A percentile compares a stretch with the other conserved stretches of the same genome.
Conservation (phyloP, 2,888 invertebrate genomes). For the Conchocele bisecta region DNA sequence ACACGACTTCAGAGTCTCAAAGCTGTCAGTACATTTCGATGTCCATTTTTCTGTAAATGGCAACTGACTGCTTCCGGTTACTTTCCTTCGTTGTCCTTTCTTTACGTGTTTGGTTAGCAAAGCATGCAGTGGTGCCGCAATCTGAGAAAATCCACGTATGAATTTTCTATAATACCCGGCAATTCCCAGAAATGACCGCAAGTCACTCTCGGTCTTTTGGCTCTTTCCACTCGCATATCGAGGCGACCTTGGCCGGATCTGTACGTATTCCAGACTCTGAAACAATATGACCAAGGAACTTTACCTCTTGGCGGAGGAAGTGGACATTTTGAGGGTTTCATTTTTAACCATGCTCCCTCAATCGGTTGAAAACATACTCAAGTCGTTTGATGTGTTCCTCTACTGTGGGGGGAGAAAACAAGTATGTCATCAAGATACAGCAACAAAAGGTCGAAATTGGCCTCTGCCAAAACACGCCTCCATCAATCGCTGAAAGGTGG, state of each 20-base stretch:
- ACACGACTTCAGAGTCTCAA: constrained; percentile 39
- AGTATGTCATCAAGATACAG: no score
- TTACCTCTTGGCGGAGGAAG: constrained; percentile 28
- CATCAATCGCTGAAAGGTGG: no score
- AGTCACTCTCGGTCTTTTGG: neutral
- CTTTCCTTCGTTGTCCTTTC: neutral
- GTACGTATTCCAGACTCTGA: no score
- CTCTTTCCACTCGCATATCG: constrained; percentile 42
- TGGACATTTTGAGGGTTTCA: constrained; percentile 44
- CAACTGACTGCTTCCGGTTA: no score
- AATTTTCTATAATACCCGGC: no score
- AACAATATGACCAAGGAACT: constrained; percentile 2
- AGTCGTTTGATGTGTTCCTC: constrained; percentile 40
- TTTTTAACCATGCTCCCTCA: constrained; percentile 40
- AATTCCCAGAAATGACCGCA: no score
- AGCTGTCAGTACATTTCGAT: constrained; percentile 27
- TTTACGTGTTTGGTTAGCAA: constrained; percentile 2
- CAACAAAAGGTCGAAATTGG: no score
- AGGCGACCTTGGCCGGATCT: constrained; percentile 15
- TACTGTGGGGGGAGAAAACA: constrained; percentile 40
- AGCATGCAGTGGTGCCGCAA: constrained; percentile 22
- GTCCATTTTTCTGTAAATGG: constrained; percentile 24
- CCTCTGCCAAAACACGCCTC: no score
- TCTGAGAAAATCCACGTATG: constrained; percentile 31
- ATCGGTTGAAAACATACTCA: constrained; percentile 35